phyloP scores from a whole-genome alignment of 2,113 vertebrate genomes.

The Dinomys branickii region DNA sequence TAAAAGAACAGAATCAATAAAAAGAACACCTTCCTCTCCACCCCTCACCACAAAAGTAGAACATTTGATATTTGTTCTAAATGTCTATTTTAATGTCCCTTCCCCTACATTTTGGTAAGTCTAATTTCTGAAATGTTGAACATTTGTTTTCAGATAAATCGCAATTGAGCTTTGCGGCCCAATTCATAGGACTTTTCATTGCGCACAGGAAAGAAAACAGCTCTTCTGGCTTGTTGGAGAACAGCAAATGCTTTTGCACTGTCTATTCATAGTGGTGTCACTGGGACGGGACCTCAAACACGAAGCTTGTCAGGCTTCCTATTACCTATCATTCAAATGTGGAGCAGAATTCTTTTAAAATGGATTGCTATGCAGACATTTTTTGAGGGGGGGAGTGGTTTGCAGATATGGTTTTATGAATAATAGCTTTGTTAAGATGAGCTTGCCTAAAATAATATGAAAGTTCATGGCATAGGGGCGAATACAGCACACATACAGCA shows the following conservation, averaged over 20 bases:
- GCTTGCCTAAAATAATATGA: neutral
- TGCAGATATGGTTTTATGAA: neutral
- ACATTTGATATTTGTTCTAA: conserved; percentile 59
- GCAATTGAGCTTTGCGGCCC: conserved; percentile 6
- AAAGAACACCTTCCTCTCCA: conserved; percentile 31
- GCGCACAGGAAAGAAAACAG: neutral
- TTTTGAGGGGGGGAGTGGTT: neutral
- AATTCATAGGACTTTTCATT: conserved; percentile 44
- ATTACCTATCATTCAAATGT: neutral
- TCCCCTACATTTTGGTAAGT: conserved; percentile 58
- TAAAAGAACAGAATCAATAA: conserved; percentile 71
- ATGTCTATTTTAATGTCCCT: neutral
- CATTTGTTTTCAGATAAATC: conserved; percentile 70
- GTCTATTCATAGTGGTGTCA: neutral
- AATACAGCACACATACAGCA: fast-evolving
- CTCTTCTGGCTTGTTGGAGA: neutral
- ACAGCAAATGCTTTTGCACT: neutral
- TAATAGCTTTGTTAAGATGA: neutral
- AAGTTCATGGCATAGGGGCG: neutral
- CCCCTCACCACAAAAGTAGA: neutral
- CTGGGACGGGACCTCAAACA: neutral
- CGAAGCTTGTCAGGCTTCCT: neutral
- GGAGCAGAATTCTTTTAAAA: neutral
- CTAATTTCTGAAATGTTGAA: conserved; percentile 69
- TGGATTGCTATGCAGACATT: neutral